Evolutionary conservation across 1,140 invertebrate genomes (phyloP).

Genomic region (Reticulitermes speratus): DNA sequence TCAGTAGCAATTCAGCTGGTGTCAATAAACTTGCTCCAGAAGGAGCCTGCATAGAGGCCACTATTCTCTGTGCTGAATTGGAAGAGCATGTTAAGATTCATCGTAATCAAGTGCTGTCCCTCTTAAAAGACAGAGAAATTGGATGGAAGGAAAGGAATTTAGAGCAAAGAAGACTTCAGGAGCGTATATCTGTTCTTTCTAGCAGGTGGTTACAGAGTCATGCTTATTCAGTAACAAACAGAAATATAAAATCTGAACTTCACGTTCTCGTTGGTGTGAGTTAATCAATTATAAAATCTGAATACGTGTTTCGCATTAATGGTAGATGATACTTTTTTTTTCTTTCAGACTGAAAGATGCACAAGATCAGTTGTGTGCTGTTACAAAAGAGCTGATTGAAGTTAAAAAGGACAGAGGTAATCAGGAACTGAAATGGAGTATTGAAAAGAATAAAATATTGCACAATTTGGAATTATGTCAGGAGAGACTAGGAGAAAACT

Average conservation of each 20-base stretch:
- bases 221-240: neutral
- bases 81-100: neutral
- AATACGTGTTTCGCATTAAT: neutral
- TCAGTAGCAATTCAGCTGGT: no score
- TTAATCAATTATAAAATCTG: neutral
- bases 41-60: no score
- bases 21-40: no score
- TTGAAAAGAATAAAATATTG: constrained; percentile 32
- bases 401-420: constrained; percentile 20
- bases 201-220: neutral
- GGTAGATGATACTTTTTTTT: no score
- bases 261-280: constrained; percentile 27
- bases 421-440: constrained; percentile 29
- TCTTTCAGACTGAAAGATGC: constrained; percentile 15
- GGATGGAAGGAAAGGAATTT: neutral
- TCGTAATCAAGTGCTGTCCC: neutral
- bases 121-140: constrained; percentile 4
- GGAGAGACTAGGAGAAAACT: constrained; percentile 29
- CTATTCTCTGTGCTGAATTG: neutral
- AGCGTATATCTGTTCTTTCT: constrained; percentile 23
- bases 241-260: constrained; percentile 19
- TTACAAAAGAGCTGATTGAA: constrained; percentile 24
- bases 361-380: constrained; percentile 26
- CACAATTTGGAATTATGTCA: constrained; percentile 28
- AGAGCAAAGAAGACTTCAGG: constrained; percentile 26